Conservation (phyloP, 2,888 invertebrate species). For the Drosophila maculinotata region DNA sequence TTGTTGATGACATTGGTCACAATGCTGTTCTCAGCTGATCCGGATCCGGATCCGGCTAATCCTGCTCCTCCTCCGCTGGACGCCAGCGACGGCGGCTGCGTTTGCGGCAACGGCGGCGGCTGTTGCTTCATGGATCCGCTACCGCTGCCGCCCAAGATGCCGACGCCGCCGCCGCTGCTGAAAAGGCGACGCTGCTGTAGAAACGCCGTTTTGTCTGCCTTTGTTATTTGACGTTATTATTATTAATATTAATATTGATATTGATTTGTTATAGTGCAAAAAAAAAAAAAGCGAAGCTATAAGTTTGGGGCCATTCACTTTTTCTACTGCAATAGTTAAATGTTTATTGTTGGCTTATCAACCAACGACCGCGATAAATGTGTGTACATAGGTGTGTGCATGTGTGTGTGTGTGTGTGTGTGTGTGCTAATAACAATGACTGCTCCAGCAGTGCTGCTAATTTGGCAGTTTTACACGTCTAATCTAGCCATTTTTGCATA, state of each 20-base stretch:
- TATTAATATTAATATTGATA: constrained; percentile 12
- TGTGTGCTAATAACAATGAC: background rate
- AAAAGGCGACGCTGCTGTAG: constrained; percentile 77
- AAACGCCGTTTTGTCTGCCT: constrained; percentile 73
- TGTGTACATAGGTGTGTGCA: background rate
- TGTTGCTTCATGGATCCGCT: constrained; percentile 46
- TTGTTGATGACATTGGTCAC: constrained; percentile 47
- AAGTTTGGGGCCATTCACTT: constrained; percentile 7
- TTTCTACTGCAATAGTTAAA: constrained; percentile 24
- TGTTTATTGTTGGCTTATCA: constrained; percentile 44
- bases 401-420: constrained; percentile 14
- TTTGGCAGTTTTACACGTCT: background rate
- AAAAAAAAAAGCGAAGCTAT: constrained; percentile 1
- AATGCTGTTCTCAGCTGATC: constrained; percentile 21
- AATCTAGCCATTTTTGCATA: constrained; percentile 6
- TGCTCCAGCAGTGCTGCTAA: background rate
- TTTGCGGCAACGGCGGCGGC: constrained; percentile 53
- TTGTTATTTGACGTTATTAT: constrained; percentile 23
- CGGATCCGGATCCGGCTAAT: background rate
- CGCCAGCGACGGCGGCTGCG: constrained; percentile 60
- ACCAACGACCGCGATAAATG: constrained; percentile 38
- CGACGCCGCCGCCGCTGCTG: constrained; percentile 60
- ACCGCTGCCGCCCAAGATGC: constrained; percentile 42
- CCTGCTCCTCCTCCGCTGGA: constrained; percentile 28
- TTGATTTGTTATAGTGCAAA: constrained; percentile 2